Evolutionary conservation across 2,888 invertebrate species (phyloP), one percentile per base, ranked within the genome.

Genomic region (Lottia gigantea): DNA sequence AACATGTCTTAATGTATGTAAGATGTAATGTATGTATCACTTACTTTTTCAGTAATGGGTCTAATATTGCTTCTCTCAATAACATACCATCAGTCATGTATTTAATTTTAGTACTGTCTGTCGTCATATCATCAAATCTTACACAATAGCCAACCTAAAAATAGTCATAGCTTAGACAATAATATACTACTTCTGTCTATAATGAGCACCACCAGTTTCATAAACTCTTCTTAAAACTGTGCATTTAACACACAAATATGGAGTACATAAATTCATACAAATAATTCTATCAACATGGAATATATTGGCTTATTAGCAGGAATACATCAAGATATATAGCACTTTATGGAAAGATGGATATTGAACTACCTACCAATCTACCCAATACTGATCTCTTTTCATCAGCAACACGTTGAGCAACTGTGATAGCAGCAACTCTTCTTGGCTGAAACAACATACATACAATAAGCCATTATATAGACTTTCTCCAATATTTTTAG

Each of bases 81-180:
- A 98, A 90, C 92, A 96, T 96, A 62, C 98, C 98, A 90, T 98
- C 98, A 4, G 98, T 98, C 85, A 97, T 90, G 88, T 94, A 98
- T 85, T 89, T 95, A 11, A 98, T 93, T 89, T 93, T 94, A 0
- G 98, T 97, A 74, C 91, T 91, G 0, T 91, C 89, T 64, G 94
- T 93, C 0, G 95, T 94, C 1, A 92, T 92, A 89, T 97, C 95
- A 89, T 97, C 96, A 91, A 98, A 98, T 77, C 98, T 91, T 0
- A 98, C 96, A 74, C 83, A 83, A 77, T 90, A 90, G 3, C 90
- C 90, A 49, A 90, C 89, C 89, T 89, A 72, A 14, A 66, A 46
- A 40, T 11, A 40, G 40, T 40, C 40, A 40, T 8, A 31, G n/a
- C n/a, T n/a, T 31, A 31, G 31, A 4, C 31, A 31, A 31, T 31